Conservation (phyloP, 1,140 invertebrate species). For the Drosophila melanica region DNA sequence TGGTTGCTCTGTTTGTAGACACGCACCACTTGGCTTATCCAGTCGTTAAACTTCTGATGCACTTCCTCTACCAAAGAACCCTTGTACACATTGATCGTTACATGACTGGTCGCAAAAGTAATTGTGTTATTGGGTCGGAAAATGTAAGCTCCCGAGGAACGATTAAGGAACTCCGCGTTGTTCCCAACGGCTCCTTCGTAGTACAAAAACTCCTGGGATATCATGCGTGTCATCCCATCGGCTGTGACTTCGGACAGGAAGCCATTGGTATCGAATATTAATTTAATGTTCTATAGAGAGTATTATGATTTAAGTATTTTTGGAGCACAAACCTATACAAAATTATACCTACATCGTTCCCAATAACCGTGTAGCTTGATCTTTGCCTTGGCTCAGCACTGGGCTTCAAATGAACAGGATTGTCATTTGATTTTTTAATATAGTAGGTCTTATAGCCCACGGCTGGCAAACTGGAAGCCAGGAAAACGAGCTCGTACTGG, state of each 20-base stretch:
- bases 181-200: slow-evolving; percentile 89
- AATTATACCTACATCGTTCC: slow-evolving; percentile 50
- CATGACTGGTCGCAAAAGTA: slow-evolving; percentile 47
- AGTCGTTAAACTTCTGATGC: slow-evolving; percentile 90
- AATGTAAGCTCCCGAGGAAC: slow-evolving; percentile 94
- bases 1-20: slow-evolving; percentile 88
- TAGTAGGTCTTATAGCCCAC: slow-evolving; percentile 88
- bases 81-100: slow-evolving; percentile 84
- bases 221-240: slow-evolving; percentile 74
- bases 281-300: slow-evolving; percentile 43
- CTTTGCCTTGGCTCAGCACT: slow-evolving; percentile 37
- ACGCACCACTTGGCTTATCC: slow-evolving; percentile 92
- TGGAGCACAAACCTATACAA: too few species aligned
- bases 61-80: slow-evolving; percentile 93
- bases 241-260: slow-evolving; percentile 85
- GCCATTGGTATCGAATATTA: slow-evolving; percentile 81
- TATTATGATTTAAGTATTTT: background rate
- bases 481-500: slow-evolving; percentile 88
- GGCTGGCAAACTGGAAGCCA: slow-evolving; percentile 87
- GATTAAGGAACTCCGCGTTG: slow-evolving; percentile 63
- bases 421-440: slow-evolving; percentile 73
- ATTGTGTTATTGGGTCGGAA: slow-evolving; percentile 88
- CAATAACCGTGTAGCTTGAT: slow-evolving; percentile 56
- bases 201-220: slow-evolving; percentile 90
- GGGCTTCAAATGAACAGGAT: slow-evolving; percentile 15